Conservation (phyloP, 2,113 vertebrate species). For the Mastomys coucha region DNA sequence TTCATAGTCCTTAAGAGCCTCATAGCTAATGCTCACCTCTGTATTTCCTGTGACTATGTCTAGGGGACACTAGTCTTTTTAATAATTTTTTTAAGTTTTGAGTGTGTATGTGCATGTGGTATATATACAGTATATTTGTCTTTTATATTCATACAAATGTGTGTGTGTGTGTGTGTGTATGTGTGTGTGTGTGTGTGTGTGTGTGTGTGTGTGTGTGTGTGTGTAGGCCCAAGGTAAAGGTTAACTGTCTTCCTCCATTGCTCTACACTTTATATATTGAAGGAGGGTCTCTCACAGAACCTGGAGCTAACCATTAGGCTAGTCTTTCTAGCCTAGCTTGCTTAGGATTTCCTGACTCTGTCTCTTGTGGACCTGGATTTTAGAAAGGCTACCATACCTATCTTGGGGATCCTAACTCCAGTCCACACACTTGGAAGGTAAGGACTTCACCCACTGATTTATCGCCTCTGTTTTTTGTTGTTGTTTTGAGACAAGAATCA, state of each 20-base stretch:
- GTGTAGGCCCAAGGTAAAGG: not conserved
- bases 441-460: not conserved
- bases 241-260: not conserved
- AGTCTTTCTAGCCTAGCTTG: not conserved
- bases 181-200: not conserved
- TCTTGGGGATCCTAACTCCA: not conserved
- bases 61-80: no score
- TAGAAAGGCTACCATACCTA: not conserved
- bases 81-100: no score
- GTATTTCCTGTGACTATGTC: no score
- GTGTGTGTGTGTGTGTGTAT: not conserved
- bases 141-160: no score
- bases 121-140: no score
- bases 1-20: no score
- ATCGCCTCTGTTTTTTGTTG: not conserved
- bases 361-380: not conserved
- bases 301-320: not conserved
- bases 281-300: not conserved
- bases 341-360: not conserved
- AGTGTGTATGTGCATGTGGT: no score
- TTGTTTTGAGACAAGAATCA: not conserved
- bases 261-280: not conserved
- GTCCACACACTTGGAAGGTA: not conserved
- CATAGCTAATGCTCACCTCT: no score
- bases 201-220: not conserved